Evolutionary conservation across 2,888 invertebrate species (phyloP).

Genomic region (Prosapia bicincta): DNA sequence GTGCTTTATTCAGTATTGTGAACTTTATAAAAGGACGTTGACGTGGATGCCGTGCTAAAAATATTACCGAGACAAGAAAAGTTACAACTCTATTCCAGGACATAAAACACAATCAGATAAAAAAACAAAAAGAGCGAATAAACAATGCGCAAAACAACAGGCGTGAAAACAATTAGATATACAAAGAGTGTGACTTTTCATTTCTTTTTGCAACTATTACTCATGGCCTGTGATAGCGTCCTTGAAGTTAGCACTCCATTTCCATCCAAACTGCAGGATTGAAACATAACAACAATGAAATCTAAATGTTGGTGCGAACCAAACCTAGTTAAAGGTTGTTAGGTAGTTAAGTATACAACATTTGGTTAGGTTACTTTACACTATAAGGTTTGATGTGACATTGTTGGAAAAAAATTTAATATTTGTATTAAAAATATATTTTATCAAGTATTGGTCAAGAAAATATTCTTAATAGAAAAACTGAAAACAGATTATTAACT

Average conservation of each 20-base stretch:
- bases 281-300: constrained; percentile 23
- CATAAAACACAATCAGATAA: constrained; percentile 2
- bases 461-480: too few species aligned
- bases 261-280: constrained; percentile 77
- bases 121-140: constrained; percentile 21
- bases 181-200: constrained; percentile 25
- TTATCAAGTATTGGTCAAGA: too few species aligned
- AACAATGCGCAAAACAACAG: constrained; percentile 23
- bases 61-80: not conserved
- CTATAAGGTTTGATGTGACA: not conserved
- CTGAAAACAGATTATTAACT: too few species aligned
- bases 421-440: too few species aligned
- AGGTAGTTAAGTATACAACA: too few species aligned
- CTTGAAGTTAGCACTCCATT: constrained; percentile 96
- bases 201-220: constrained; percentile 51
- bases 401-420: too few species aligned
- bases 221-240: constrained; percentile 88
- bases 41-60: not conserved
- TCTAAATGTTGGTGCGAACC: not conserved
- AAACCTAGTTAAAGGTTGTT: not conserved
- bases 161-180: constrained; percentile 25
- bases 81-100: not conserved
- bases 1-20: not conserved
- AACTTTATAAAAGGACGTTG: not conserved
- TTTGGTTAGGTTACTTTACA: too few species aligned